Conservation (phyloP, 2,797 vertebrate species). For the Pseudochirops cupreus region DNA sequence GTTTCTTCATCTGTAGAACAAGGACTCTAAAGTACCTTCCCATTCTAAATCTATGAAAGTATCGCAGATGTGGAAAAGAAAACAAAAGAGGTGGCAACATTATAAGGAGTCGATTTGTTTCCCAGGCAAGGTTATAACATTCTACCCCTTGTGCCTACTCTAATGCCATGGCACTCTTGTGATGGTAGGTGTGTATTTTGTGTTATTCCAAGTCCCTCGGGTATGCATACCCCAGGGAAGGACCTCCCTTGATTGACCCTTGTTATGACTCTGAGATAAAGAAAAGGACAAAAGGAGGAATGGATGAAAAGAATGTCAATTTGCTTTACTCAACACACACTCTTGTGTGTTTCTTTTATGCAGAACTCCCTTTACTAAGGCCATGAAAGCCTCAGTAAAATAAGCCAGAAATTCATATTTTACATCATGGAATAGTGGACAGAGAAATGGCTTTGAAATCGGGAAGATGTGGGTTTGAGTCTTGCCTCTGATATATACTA, state of each 20-base stretch:
- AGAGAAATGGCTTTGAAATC: background rate
- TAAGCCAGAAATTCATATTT: background rate
- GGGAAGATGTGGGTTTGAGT: background rate
- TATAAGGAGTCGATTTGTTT: background rate
- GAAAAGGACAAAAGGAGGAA: background rate
- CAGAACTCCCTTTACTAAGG: background rate
- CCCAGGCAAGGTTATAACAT: background rate
- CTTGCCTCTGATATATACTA: no score
- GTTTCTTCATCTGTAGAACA: background rate
- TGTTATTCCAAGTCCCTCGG: background rate
- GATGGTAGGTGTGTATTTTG: background rate
- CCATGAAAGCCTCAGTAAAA: background rate
- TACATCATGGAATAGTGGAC: background rate
- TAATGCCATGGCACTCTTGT: background rate
- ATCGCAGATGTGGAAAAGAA: background rate
- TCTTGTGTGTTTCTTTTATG: background rate
- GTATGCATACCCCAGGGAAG: background rate
- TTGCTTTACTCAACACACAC: background rate
- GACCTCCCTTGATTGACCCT: background rate
- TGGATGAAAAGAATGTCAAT: background rate
- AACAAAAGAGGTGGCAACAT: background rate
- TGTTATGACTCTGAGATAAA: background rate
- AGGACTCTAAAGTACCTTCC: background rate
- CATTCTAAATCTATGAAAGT: background rate
- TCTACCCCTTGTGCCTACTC: background rate